Percentiles rank a stretch among this genome's conserved stretches.
Evolutionary conservation across 2,888 invertebrate genomes (phyloP).

Genomic region (Chironomus tentans): DNA sequence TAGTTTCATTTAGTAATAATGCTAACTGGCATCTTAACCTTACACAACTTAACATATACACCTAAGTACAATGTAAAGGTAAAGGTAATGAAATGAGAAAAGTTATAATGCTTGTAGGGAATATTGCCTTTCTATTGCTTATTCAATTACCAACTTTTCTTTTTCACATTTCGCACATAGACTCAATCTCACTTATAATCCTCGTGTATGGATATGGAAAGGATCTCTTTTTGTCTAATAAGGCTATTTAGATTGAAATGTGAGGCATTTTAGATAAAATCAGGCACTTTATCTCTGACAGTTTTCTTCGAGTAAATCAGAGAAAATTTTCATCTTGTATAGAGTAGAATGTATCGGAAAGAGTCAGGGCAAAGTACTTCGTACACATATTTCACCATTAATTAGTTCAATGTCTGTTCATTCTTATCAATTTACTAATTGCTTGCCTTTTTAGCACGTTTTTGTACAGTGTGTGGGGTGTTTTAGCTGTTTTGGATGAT

Average conservation of each 20-base stretch:
- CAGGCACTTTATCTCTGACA: not conserved
- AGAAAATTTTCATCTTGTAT: not conserved
- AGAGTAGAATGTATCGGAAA: not conserved
- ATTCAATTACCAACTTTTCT: not conserved
- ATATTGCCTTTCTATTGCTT: slow-evolving; percentile 1
- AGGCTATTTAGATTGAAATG: not conserved
- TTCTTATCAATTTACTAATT: not conserved
- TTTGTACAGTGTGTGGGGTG: too few species aligned
- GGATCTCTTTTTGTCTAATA: not conserved
- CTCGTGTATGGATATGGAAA: too few species aligned
- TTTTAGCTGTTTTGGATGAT: too few species aligned
- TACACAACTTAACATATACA: too few species aligned
- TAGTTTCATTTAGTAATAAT: not conserved
- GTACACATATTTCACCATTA: not conserved
- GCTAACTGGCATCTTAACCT: too few species aligned
- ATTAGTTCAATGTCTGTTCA: not conserved
- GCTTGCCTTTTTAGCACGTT: not conserved
- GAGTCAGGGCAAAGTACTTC: not conserved
- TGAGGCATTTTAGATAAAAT: not conserved
- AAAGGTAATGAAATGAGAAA: not conserved
- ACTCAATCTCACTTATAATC: not conserved
- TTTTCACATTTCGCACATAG: not conserved
- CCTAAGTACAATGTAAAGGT: too few species aligned
- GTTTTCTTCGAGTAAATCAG: not conserved
- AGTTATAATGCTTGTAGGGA: not conserved